Conservation (phyloP, 2,113 vertebrate genomes). For the Amphilophus citrinellus region DNA sequence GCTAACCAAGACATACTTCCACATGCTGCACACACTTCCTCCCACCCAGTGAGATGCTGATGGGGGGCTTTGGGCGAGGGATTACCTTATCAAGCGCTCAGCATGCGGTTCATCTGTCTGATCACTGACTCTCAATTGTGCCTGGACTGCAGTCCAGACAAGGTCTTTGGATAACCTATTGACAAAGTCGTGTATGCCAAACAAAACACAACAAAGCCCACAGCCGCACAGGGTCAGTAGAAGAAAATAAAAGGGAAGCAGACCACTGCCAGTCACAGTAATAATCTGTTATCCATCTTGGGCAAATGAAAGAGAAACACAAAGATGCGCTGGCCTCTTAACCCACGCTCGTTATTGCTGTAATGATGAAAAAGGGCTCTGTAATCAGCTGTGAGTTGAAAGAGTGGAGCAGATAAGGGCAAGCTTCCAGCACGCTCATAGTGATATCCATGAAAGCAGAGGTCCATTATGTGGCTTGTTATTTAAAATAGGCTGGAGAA, state of each 20-base stretch:
- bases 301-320: slow-evolving; percentile 55
- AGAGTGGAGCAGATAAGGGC: slow-evolving; percentile 44
- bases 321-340: slow-evolving; percentile 45
- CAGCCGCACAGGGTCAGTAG: slow-evolving; percentile 26
- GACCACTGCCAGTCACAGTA: slow-evolving; percentile 8
- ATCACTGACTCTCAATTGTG: slow-evolving; percentile 80
- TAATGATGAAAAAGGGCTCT: slow-evolving; percentile 69
- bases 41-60: slow-evolving; percentile 60
- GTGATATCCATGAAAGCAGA: slow-evolving; percentile 44
- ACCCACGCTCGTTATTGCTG: slow-evolving; percentile 46
- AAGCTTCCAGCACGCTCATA: slow-evolving; percentile 36
- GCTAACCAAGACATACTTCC: slow-evolving; percentile 35
- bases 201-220: slow-evolving; percentile 59
- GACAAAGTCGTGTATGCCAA: slow-evolving; percentile 61
- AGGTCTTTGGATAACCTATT: slow-evolving; percentile 84
- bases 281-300: slow-evolving; percentile 57
- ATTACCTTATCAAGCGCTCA: slow-evolving; percentile 84
- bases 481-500: slow-evolving; percentile 38
- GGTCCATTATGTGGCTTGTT: slow-evolving; percentile 43
- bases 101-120: slow-evolving; percentile 68
- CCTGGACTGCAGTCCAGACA: slow-evolving; percentile 64
- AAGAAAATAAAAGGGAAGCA: slow-evolving; percentile 22
- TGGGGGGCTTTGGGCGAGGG: slow-evolving; percentile 69
- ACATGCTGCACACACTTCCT: slow-evolving; percentile 55
- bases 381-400: slow-evolving; percentile 51